Conservation (phyloP, 1,140 invertebrate genomes). For the Eumeta japonica region DNA sequence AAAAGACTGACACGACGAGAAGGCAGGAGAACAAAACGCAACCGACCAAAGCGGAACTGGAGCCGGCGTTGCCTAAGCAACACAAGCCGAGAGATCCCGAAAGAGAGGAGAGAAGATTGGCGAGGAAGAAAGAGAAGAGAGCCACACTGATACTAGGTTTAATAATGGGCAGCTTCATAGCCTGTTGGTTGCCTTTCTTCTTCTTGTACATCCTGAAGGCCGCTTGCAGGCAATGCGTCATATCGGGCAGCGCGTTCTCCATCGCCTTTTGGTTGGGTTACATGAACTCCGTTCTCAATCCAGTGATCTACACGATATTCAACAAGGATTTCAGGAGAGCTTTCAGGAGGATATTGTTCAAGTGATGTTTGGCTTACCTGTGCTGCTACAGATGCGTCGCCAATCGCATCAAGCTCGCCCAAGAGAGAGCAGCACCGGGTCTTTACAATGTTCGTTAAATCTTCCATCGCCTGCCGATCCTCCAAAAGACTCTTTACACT, state of each 20-base stretch:
- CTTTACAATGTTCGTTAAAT: constrained; percentile 55
- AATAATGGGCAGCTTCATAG: constrained; percentile 98
- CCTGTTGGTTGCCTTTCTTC: constrained; percentile 99
- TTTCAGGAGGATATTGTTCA: constrained; percentile 91
- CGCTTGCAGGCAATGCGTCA: constrained; percentile 72
- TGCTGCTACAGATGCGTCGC: constrained; percentile 69
- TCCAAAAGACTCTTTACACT: too few species aligned
- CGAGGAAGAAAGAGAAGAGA: constrained; percentile 94
- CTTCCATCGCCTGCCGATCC: too few species aligned
- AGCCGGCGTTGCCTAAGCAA: constrained; percentile 62
- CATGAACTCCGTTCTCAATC: constrained; percentile 97
- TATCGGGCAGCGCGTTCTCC: constrained; percentile 83
- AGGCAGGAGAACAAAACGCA: constrained; percentile 44
- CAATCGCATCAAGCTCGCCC: constrained; percentile 58
- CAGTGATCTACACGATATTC: constrained; percentile 97
- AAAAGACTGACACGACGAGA: constrained; percentile 62
- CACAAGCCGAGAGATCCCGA: constrained; percentile 85
- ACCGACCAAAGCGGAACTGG: constrained; percentile 52
- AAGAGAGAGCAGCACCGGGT: constrained; percentile 61
- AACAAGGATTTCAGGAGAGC: constrained; percentile 97
- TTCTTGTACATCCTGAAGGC: constrained; percentile 88
- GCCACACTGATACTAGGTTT: constrained; percentile 95
- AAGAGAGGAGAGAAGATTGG: constrained; percentile 88
- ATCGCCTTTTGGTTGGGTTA: constrained; percentile 99
- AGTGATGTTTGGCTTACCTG: constrained; percentile 82